A percentile compares a stretch with the other conserved stretches of the same genome.
Evolutionary conservation across 2,113 vertebrate genomes (phyloP).

Genomic region (Gallinago media): DNA sequence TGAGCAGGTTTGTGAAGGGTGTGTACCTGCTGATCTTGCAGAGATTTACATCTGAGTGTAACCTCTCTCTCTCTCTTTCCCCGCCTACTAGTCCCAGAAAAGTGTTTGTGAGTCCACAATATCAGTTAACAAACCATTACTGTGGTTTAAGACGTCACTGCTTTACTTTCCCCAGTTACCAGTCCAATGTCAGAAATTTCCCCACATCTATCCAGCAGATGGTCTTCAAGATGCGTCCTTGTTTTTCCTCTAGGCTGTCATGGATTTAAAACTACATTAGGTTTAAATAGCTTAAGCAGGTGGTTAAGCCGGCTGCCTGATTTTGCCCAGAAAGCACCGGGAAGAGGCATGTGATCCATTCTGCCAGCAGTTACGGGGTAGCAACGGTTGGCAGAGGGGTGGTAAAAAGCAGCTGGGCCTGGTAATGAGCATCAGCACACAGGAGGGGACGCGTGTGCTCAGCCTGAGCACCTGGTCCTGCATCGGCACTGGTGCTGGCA

Average conservation of each 20-base stretch:
- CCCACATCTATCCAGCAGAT: neutral
- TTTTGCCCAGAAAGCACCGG: neutral
- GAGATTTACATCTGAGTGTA: neutral
- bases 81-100: neutral
- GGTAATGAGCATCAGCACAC: neutral
- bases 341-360: neutral
- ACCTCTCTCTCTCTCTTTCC: neutral
- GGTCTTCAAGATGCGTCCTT: neutral
- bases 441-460: neutral
- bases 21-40: constrained; percentile 6
- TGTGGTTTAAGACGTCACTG: neutral
- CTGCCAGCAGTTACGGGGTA: neutral
- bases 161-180: neutral
- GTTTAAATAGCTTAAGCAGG: constrained; percentile 23
- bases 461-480: neutral
- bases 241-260: neutral
- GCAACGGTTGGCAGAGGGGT: neutral
- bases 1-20: constrained; percentile 15
- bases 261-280: neutral
- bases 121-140: neutral
- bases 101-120: neutral
- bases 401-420: constrained; percentile 12
- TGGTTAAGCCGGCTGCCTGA: neutral
- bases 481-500: neutral
- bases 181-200: neutral